A percentile compares a stretch with the other conserved stretches of the same genome.
phyloP scores from a whole-genome alignment of 1,140 invertebrate genomes.

The Sinella curviseta region DNA sequence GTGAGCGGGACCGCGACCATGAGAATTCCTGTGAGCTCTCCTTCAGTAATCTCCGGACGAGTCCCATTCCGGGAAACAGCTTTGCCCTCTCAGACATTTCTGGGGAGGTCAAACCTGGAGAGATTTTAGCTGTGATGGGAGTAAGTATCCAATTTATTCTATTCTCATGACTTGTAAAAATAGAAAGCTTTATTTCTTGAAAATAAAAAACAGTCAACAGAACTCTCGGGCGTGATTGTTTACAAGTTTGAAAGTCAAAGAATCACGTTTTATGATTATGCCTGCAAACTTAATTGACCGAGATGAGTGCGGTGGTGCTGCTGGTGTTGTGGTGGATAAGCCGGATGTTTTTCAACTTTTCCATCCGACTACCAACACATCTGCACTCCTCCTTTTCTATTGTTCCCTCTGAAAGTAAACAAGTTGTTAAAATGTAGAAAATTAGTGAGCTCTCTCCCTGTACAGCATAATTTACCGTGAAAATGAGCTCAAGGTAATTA shows the following conservation, averaged over 20 bases:
- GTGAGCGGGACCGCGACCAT: constrained; percentile 8
- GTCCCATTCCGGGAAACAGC: constrained; percentile 37
- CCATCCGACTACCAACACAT: too few species aligned
- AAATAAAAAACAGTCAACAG: not conserved
- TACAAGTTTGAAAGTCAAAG: not conserved
- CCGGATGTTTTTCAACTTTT: too few species aligned
- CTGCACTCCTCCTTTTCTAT: too few species aligned
- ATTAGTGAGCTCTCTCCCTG: too few species aligned
- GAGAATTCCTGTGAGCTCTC: constrained; percentile 48
- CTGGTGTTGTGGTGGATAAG: too few species aligned
- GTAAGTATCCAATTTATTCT: constrained; percentile 58
- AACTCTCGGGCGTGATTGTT: not conserved
- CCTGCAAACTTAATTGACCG: too few species aligned
- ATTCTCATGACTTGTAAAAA: not conserved
- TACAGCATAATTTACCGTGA: too few species aligned
- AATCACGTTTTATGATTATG: not conserved
- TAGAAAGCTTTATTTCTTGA: not conserved
- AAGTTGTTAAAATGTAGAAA: too few species aligned
- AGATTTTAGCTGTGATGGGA: constrained; percentile 82
- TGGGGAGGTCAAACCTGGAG: constrained; percentile 73
- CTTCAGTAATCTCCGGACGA: constrained; percentile 42
- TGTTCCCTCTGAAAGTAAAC: too few species aligned
- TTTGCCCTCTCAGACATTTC: constrained; percentile 61
- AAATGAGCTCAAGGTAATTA: too few species aligned
- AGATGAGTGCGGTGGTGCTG: too few species aligned